Evolutionary conservation across 1,140 invertebrate species (phyloP).

Genomic region (Calosoma granatense): DNA sequence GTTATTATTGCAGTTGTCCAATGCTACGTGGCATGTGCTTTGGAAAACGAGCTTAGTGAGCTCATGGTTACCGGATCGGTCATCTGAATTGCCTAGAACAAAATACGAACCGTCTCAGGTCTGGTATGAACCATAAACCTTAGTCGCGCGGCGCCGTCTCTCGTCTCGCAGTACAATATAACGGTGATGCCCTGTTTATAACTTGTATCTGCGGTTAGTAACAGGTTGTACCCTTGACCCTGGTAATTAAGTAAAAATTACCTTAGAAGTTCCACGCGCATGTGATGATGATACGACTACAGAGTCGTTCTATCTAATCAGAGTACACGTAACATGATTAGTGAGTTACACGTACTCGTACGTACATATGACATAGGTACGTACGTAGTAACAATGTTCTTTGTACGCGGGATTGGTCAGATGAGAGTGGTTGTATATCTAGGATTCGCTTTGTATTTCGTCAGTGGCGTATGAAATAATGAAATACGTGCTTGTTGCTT

Average conservation of each 20-base stretch:
- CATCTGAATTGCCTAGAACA: constrained; percentile 2
- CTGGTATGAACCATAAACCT: no score
- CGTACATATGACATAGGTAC: no score
- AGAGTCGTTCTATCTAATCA: no score
- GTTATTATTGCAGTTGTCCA: constrained; percentile 66
- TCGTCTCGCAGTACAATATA: no score
- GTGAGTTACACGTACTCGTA: neutral
- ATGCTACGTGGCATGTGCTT: constrained; percentile 65
- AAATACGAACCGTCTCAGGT: neutral
- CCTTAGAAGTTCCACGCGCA: no score
- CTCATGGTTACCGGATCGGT: neutral
- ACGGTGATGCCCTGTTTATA: no score
- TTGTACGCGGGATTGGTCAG: neutral
- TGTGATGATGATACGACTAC: no score
- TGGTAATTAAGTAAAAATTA: no score
- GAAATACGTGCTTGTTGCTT: constrained; percentile 19
- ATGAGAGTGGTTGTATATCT: neutral
- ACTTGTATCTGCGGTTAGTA: neutral
- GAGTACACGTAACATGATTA: no score
- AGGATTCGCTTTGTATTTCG: neutral
- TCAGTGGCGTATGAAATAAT: constrained; percentile 12
- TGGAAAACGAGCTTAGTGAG: constrained; percentile 40
- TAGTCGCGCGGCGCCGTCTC: no score
- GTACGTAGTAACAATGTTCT: neutral
- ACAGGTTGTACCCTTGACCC: no score